phyloP scores from a whole-genome alignment of 2,113 vertebrate genomes.

The Bos indicus region DNA sequence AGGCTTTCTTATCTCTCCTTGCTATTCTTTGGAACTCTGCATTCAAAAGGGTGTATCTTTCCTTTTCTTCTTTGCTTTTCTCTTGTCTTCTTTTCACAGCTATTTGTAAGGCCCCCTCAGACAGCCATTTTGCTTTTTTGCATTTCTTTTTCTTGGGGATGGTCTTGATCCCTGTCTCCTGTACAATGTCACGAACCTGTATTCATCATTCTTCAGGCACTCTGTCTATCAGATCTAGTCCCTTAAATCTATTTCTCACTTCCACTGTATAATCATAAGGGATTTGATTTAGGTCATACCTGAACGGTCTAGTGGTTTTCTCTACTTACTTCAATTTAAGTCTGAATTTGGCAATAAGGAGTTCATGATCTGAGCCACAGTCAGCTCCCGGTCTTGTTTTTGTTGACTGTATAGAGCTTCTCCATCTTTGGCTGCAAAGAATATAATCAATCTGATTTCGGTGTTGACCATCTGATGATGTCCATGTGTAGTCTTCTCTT shows the following conservation, averaged over 20 bases:
- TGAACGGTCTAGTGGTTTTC: neutral
- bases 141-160: neutral
- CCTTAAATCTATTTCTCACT: neutral
- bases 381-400: neutral
- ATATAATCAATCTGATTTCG: neutral
- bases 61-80: too few species aligned
- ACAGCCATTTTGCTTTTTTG: neutral
- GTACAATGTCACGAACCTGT: neutral
- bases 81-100: too few species aligned
- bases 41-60: too few species aligned
- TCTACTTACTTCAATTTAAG: neutral
- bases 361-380: neutral
- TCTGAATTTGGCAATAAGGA: neutral
- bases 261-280: neutral
- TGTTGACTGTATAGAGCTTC: neutral
- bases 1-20: too few species aligned
- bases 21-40: too few species aligned
- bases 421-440: neutral
- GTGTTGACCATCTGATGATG: neutral
- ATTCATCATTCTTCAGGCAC: neutral
- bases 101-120: neutral
- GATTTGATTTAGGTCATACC: neutral
- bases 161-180: neutral
- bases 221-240: neutral
- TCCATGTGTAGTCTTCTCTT: neutral